These are phyloP conservation scores for Nomada goodeniana DNA, from an alignment of 2,888 invertebrate genomes.

Conservation along the genomic window DNA sequence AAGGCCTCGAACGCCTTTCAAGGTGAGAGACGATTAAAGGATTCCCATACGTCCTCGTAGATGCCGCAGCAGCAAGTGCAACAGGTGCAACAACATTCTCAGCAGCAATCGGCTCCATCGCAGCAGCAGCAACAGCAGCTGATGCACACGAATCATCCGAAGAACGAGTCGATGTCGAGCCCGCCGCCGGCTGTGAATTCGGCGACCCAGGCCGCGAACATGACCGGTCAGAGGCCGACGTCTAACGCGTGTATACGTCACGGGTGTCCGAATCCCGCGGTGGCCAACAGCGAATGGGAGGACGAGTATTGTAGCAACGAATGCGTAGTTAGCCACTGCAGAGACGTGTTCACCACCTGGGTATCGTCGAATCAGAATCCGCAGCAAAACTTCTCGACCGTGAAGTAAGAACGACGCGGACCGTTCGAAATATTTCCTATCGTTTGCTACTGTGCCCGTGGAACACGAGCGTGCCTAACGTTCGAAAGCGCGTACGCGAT, in stretches of 20 bases:
- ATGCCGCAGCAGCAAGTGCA: constrained; percentile 79
- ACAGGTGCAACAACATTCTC: constrained; percentile 73
- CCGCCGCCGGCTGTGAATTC: constrained; percentile 78
- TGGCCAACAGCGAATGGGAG: constrained; percentile 97
- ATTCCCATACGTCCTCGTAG: constrained; percentile 49
- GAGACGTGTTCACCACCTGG: constrained; percentile 96
- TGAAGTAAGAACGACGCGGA: constrained; percentile 87
- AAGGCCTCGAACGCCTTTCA: too few relatives aligned
- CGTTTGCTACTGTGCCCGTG: constrained; percentile 13
- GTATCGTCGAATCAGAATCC: constrained; percentile 93
- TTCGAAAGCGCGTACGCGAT: neutral
- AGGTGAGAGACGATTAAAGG: too few relatives aligned
- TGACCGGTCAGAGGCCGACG: constrained; percentile 77
- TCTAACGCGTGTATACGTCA: constrained; percentile 91
- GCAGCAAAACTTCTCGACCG: constrained; percentile 92
- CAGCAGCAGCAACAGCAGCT: constrained; percentile 82
- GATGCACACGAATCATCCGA: constrained; percentile 81
- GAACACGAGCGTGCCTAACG: constrained; percentile 10
- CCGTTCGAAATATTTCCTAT: constrained; percentile 23
- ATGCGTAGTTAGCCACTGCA: constrained; percentile 98
- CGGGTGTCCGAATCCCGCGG: constrained; percentile 95
- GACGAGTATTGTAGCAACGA: constrained; percentile 99
- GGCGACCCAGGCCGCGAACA: constrained; percentile 69
- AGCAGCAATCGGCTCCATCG: constrained; percentile 79
- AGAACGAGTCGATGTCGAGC: constrained; percentile 78